Evolutionary conservation across 2,797 vertebrate species (phyloP), one percentile per base, ranked within the genome.

Genomic region (Micropoecilia bifurca): DNA sequence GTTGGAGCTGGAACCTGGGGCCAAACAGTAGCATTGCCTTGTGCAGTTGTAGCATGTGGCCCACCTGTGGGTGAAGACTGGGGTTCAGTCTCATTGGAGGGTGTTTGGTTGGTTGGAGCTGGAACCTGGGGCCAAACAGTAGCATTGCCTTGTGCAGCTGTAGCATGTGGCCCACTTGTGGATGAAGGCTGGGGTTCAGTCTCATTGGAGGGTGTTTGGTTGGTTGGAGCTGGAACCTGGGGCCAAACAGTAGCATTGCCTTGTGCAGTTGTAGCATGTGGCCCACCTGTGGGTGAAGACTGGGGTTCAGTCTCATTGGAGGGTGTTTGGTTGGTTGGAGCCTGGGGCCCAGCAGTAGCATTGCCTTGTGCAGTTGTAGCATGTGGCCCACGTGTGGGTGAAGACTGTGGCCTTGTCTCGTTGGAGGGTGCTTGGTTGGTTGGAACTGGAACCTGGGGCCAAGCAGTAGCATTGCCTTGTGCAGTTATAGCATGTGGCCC

Each of bases 101-200:
- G 39, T 6, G 1, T 14, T 3, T 0, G 4, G 1, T 14, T 28
- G 55, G n/a, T 59, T 59, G 12, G 0, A 28, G n/a, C n/a, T 13
- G 55, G 55, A 5, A 59, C 12, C 4, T 59, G n/a, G n/a, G n/a
- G 55, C 3, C 55, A 1, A 63, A 30, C 14, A 33, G 69, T 71
- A 16, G 0, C 69, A 46, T 30, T 71, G 8, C 13, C 14, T 8
- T 45, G 22, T 46, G 41, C 4, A 12, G 69, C 28, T 71, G n/a
- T 0, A 0, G 69, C 13, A 14, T 12, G 41, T 3, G 43, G 10
- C 45, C 28, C 39, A 71, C 2, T 2, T 13, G 45, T 45, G 45
- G 45, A 12, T 1, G 0, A 0, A 13, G 45, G 45, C 3, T 45
- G 45, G 0, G 45, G 16, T 2, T 0, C 3, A 5, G 69, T 39